These are phyloP conservation scores for Cephalopterus ornatus DNA, from an alignment of 2,113 vertebrate genomes.

Conservation along the genomic window DNA sequence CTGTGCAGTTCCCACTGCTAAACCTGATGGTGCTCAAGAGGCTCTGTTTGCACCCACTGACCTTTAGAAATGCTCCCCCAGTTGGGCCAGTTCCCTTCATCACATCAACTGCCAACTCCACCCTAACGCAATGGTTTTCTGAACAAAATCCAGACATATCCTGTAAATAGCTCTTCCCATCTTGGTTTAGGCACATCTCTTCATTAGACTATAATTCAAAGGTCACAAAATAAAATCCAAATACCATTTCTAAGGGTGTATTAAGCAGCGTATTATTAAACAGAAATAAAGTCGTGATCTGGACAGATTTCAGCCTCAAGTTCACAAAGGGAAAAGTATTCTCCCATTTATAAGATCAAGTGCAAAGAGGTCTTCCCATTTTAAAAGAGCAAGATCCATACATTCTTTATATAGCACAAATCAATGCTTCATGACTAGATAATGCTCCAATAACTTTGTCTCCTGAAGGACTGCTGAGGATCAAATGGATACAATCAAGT, in stretches of 20 bases:
- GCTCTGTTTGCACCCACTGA: background rate
- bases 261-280: background rate
- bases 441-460: conserved; percentile 32
- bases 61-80: background rate
- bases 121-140: background rate
- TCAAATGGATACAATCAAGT: conserved; percentile 36
- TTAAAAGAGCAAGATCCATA: background rate
- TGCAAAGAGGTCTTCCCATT: background rate
- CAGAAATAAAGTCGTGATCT: background rate
- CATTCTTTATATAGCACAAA: conserved; percentile 43
- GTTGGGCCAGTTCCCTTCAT: background rate
- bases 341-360: conserved; percentile 28
- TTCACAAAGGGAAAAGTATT: background rate
- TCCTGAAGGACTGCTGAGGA: conserved; percentile 43
- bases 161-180: background rate
- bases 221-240: background rate
- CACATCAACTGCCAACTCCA: background rate
- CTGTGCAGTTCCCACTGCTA: background rate
- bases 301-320: background rate
- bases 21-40: background rate
- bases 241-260: background rate
- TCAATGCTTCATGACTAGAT: conserved; percentile 29
- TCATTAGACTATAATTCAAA: background rate
- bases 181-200: background rate
- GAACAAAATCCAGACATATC: background rate